phyloP scores from a whole-genome alignment of 2,113 vertebrate species.

The Caloenas nicobarica region DNA sequence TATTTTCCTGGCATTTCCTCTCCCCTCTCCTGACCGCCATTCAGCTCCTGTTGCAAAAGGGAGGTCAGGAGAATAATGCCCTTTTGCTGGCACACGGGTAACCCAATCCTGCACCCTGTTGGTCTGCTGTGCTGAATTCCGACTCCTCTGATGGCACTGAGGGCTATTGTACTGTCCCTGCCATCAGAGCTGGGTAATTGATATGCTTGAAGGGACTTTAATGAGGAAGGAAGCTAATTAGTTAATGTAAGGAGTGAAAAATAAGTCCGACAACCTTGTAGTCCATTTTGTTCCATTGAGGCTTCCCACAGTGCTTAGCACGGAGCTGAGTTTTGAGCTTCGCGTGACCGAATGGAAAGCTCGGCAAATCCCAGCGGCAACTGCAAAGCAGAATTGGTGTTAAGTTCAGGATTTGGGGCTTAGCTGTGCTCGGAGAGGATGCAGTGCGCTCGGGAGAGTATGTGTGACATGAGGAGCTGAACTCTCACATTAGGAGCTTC shows the following conservation, averaged over 20 bases:
- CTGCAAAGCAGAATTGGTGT: background rate
- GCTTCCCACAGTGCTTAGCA: conserved; percentile 47
- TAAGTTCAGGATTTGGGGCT: background rate
- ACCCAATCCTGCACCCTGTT: conserved; percentile 49
- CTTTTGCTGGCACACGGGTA: conserved; percentile 48
- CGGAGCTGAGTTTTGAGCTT: background rate
- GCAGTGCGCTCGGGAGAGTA: too few species aligned
- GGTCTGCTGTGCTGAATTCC: conserved; percentile 52
- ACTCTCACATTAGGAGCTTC: background rate
- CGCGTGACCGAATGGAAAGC: background rate
- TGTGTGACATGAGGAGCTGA: background rate
- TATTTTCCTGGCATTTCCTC: conserved; percentile 4
- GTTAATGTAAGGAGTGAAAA: conserved; percentile 68
- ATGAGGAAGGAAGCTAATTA: conserved; percentile 71
- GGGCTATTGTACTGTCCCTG: conserved; percentile 35
- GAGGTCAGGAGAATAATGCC: conserved; percentile 51
- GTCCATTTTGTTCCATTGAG: conserved; percentile 20
- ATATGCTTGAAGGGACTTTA: conserved; percentile 67
- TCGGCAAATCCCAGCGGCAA: background rate
- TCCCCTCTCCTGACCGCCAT: background rate
- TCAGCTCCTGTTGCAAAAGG: conserved; percentile 26
- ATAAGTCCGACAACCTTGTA: conserved; percentile 51
- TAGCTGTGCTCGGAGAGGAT: background rate
- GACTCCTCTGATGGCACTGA: conserved; percentile 31
- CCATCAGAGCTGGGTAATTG: conserved; percentile 57